Percentiles rank a stretch among this genome's conserved stretches.
These are phyloP conservation scores for Teinopalpus imperialis DNA, from an alignment of 2,888 invertebrate species.

Conservation along the genomic window DNA sequence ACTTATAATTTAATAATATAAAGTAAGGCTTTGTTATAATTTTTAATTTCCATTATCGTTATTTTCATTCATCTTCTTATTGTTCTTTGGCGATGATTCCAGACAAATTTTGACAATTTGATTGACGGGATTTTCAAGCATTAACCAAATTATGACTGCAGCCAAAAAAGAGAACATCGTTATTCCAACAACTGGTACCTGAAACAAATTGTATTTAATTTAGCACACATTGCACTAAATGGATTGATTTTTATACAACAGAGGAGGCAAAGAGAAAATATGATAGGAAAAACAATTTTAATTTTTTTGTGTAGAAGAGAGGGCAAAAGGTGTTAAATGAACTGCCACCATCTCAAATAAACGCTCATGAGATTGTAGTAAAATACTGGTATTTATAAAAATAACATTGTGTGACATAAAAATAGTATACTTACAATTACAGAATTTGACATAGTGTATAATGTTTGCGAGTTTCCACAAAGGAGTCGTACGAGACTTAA, in stretches of 20 bases:
- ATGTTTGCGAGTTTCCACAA: not conserved
- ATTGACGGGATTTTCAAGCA: not conserved
- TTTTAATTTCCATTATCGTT: not conserved
- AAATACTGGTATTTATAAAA: too few relatives aligned
- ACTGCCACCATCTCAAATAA: too few relatives aligned
- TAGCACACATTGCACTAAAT: too few relatives aligned
- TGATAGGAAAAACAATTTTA: too few relatives aligned
- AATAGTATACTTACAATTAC: slow-evolving; percentile 6
- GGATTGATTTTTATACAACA: too few relatives aligned
- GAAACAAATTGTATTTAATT: not conserved
- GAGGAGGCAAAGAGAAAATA: too few relatives aligned
- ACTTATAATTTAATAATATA: too few relatives aligned
- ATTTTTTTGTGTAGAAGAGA: too few relatives aligned
- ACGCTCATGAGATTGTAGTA: too few relatives aligned
- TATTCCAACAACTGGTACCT: not conserved
- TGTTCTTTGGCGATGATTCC: not conserved
- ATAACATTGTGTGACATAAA: too few relatives aligned
- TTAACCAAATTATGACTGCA: not conserved
- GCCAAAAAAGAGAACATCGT: not conserved
- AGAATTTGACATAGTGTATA: not conserved
- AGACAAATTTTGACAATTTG: slow-evolving; percentile 7
- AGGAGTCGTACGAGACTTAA: slow-evolving; percentile 21
- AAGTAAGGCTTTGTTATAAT: too few relatives aligned
- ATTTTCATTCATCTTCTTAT: not conserved
- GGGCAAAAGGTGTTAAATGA: too few relatives aligned